Base-by-base conservation (phyloP, 1,140 invertebrate genomes). In the Trichonephila inaurata region DNA sequence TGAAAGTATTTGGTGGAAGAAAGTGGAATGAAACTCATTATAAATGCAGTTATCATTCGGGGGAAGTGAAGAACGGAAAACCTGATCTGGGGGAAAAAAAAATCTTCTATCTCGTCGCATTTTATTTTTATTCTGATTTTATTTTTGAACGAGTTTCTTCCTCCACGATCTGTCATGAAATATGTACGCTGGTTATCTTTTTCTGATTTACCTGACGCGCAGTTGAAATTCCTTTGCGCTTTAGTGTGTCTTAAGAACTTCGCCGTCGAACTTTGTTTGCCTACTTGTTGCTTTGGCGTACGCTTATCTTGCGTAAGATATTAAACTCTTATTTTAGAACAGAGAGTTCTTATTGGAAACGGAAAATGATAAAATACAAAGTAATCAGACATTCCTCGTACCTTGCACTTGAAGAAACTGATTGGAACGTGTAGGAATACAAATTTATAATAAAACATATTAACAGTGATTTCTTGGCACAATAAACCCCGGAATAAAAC, bases 1-100 rank as follows among this genome's bases (percentile, higher is more conserved):
- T 77, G 69, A 77, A 77, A 77, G 28, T 77, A 77, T 77, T 77
- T 28, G 69, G 18, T 40, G 24, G 28, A 40, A 40, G 5, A 77
- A 77, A 77, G 19, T 33, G 28, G 69, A 77, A 77, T 28, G 69
- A 33, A 77, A 77, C 69, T 40, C 69, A 77, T 77, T 77, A 77
- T 28, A 18, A 77, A 77, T 77, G 69, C 24, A 77, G 69, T 19
- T 77, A 12, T 77, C 69, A 33, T 19, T 77, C 33, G 24, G 28
- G 33, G 2, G 28, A 77, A 77, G 69, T 24, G 16, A 28, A 77
- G 18, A 77, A 33, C 16, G 24, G 69, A 33, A 28, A 18, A 62
- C 19, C 16, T 62, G 2, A 16, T 28, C 24, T 77, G 69, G 28
- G 10, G 8, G 6, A 77, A 77, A 77, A 77, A 77, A 16, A 33